A percentile compares a stretch with the other conserved stretches of the same genome.
Conservation (phyloP, 2,888 invertebrate genomes). For the Ditylenchus weischeri region DNA sequence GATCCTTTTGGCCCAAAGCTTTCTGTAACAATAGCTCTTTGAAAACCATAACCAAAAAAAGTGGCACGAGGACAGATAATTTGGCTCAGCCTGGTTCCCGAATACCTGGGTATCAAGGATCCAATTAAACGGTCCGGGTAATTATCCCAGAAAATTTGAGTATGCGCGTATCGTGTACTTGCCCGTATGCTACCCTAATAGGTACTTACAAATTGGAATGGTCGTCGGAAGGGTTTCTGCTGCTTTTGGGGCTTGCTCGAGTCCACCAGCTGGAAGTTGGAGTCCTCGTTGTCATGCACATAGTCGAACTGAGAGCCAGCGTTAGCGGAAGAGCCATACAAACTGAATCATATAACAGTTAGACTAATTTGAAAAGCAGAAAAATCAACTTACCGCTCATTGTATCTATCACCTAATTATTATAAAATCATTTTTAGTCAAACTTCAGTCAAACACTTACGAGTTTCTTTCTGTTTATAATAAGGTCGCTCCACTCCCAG, state of each 20-base stretch:
- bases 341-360: not conserved
- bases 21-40: slow-evolving; percentile 35
- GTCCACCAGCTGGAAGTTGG: slow-evolving; percentile 83
- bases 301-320: slow-evolving; percentile 91
- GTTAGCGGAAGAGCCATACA: slow-evolving; percentile 56
- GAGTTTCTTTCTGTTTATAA: slow-evolving; percentile 84
- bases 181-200: not conserved
- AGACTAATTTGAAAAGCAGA: too few species aligned
- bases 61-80: too few species aligned
- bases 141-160: too few species aligned
- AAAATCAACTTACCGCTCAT: slow-evolving; percentile 41
- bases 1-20: slow-evolving; percentile 53
- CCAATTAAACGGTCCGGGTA: too few species aligned
- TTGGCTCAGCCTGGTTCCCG: too few species aligned
- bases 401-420: slow-evolving; percentile 44
- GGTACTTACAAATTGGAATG: slow-evolving; percentile 24
- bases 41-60: not conserved
- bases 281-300: slow-evolving; percentile 97
- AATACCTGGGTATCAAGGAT: too few species aligned
- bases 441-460: slow-evolving; percentile 27
- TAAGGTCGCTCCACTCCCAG: slow-evolving; percentile 73
- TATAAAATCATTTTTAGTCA: not conserved
- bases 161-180: too few species aligned
- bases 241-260: slow-evolving; percentile 35
- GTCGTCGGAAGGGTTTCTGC: slow-evolving; percentile 36